Evolutionary conservation across 2,797 vertebrate genomes (phyloP).

Genomic region (Mycteria americana): DNA sequence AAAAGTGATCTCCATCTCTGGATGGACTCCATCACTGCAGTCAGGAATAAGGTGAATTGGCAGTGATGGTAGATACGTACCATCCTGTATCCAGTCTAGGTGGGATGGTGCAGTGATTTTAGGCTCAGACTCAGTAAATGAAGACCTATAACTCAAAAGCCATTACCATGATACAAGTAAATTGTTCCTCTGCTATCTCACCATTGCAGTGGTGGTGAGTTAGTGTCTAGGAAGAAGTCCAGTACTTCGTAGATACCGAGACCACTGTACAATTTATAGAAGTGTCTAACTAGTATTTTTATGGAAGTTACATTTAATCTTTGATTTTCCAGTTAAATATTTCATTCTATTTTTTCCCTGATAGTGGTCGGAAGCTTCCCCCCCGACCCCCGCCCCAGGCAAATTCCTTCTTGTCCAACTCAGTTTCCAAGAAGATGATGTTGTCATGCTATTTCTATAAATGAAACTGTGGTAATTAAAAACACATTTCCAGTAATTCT

Average conservation of each 20-base stretch:
- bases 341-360: neutral
- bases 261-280: neutral
- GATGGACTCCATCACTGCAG: fast-evolving
- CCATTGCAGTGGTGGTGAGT: neutral
- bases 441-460: neutral
- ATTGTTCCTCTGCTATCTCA: neutral
- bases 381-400: too few relatives aligned
- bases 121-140: neutral
- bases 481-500: neutral
- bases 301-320: neutral
- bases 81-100: too few relatives aligned
- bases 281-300: neutral
- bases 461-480: neutral
- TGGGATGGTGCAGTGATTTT: neutral
- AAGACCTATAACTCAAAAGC: neutral
- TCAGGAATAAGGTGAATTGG: neutral
- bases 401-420: neutral
- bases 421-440: neutral
- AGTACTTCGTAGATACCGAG: neutral
- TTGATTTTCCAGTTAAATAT: neutral
- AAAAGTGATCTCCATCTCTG: neutral
- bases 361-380: neutral
- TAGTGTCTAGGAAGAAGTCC: neutral
- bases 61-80: neutral
- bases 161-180: neutral